Percentiles rank a stretch among this genome's conserved stretches.
Conservation (phyloP, 2,888 invertebrate genomes). For the Drosophila nr. perissopoda region DNA sequence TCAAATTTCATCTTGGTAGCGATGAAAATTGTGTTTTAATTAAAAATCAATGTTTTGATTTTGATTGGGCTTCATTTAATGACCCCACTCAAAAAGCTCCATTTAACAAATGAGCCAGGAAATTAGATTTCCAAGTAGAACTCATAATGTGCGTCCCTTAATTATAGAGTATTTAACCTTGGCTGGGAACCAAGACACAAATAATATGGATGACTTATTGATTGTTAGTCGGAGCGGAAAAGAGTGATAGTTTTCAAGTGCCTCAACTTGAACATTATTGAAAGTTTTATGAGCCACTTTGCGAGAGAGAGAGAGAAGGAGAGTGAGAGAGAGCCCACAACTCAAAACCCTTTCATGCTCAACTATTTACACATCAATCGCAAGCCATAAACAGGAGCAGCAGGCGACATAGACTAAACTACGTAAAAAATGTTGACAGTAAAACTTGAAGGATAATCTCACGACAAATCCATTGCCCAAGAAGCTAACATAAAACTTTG, state of each 20-base stretch:
- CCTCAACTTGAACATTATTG: not conserved
- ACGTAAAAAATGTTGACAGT: conserved; percentile 16
- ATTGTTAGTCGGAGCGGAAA: conserved; percentile 25
- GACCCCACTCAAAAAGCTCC: conserved; percentile 28
- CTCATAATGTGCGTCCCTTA: conserved; percentile 25
- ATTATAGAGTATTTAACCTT: conserved; percentile 31
- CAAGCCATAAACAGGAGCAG: not conserved
- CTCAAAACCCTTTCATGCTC: conserved; percentile 7
- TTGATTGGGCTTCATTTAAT: conserved; percentile 33
- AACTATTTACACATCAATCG: conserved; percentile 15
- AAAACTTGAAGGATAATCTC: conserved; percentile 34
- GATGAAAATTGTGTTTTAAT: conserved; percentile 33
- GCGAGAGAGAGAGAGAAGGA: not conserved
- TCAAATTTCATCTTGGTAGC: conserved; percentile 23
- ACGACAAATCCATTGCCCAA: conserved; percentile 33
- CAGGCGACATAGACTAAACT: not conserved
- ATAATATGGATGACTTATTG: conserved; percentile 53
- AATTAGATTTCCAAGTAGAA: conserved; percentile 5
- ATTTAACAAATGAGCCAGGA: conserved; percentile 45
- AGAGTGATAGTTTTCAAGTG: not conserved
- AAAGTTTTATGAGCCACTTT: conserved; percentile 9
- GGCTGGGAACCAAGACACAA: conserved; percentile 10
- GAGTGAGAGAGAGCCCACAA: not conserved
- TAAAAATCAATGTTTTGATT: conserved; percentile 37
- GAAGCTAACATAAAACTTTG: conserved; percentile 34